Conservation (phyloP, 2,888 invertebrate genomes). For the Ethmia dodecea region DNA sequence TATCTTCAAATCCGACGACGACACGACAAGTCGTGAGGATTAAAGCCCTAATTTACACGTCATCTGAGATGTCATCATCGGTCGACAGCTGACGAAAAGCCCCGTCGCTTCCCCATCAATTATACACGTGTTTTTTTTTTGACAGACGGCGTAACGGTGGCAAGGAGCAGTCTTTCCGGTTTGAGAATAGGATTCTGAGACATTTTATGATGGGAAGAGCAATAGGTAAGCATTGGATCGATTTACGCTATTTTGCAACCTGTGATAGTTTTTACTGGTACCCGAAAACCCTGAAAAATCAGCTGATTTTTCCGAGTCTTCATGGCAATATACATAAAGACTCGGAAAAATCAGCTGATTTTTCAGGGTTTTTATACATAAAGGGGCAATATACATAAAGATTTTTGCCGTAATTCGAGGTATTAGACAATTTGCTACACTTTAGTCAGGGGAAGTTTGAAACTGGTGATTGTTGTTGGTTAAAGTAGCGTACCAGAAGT, state of each 20-base stretch:
- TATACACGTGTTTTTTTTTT: slow-evolving; percentile 34
- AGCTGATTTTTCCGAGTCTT: neutral
- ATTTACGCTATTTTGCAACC: too few relatives aligned
- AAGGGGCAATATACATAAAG: too few relatives aligned
- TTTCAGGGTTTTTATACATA: too few relatives aligned
- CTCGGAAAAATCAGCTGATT: too few relatives aligned
- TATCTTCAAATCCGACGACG: too few relatives aligned
- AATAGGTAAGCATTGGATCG: too few relatives aligned
- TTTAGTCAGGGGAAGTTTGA: too few relatives aligned
- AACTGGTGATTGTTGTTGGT: too few relatives aligned
- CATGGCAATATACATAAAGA: neutral
- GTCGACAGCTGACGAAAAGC: slow-evolving; percentile 47
- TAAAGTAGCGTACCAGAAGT: too few relatives aligned
- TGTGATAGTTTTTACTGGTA: neutral
- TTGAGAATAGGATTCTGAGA: slow-evolving; percentile 19
- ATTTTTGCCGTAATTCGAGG: too few relatives aligned
- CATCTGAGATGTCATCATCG: slow-evolving; percentile 42
- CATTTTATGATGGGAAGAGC: too few relatives aligned
- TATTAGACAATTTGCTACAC: too few relatives aligned
- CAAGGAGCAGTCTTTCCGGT: slow-evolving; percentile 39
- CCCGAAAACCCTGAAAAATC: neutral
- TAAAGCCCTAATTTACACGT: slow-evolving; percentile 20
- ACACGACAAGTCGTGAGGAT: slow-evolving; percentile 4
- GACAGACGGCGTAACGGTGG: slow-evolving; percentile 30
- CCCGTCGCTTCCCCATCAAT: slow-evolving; percentile 49